Percentiles rank a stretch among this genome's conserved stretches.
These are phyloP conservation scores for Drosophila lacteicornis DNA, from an alignment of 1,140 invertebrate genomes.

Conservation along the genomic window DNA sequence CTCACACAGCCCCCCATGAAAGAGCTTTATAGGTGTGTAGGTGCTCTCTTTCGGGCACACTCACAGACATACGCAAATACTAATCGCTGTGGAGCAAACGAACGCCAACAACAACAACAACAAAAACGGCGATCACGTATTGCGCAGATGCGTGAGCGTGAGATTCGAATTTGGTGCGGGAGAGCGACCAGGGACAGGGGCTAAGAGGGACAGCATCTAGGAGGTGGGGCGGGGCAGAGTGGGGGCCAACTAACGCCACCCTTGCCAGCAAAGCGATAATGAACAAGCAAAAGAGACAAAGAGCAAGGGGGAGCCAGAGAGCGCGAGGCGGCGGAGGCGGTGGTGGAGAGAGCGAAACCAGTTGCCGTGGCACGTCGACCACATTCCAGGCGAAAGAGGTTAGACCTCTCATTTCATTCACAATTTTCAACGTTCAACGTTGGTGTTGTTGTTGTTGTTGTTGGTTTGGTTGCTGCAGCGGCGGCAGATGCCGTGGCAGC, in stretches of 20 bases:
- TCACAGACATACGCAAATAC: slow-evolving; percentile 50
- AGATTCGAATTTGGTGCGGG: slow-evolving; percentile 41
- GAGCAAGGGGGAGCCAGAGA: slow-evolving; percentile 24
- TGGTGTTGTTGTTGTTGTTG: slow-evolving; percentile 19
- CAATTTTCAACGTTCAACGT: slow-evolving; percentile 61
- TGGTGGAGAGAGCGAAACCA: slow-evolving; percentile 50
- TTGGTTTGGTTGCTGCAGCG: slow-evolving; percentile 20
- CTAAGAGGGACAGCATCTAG: slow-evolving; percentile 26
- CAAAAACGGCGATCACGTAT: slow-evolving; percentile 56
- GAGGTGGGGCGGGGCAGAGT: slow-evolving; percentile 17
- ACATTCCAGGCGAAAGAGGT: slow-evolving; percentile 77
- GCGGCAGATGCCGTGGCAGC: slow-evolving; percentile 20
- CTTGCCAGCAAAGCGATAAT: slow-evolving; percentile 77
- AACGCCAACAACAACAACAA: slow-evolving; percentile 26
- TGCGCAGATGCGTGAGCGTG: slow-evolving; percentile 61
- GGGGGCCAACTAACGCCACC: slow-evolving; percentile 68
- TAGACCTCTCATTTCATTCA: slow-evolving; percentile 78
- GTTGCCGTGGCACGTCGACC: slow-evolving; percentile 75
- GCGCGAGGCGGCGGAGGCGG: background rate
- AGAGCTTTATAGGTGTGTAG: slow-evolving; percentile 21
- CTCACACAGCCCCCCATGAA: slow-evolving; percentile 30
- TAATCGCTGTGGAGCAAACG: slow-evolving; percentile 49
- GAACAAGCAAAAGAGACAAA: slow-evolving; percentile 45
- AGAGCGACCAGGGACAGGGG: slow-evolving; percentile 7
- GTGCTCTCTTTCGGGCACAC: slow-evolving; percentile 51